Base-by-base conservation (phyloP, 2,113 vertebrate genomes). In the Scatophagus argus region DNA sequence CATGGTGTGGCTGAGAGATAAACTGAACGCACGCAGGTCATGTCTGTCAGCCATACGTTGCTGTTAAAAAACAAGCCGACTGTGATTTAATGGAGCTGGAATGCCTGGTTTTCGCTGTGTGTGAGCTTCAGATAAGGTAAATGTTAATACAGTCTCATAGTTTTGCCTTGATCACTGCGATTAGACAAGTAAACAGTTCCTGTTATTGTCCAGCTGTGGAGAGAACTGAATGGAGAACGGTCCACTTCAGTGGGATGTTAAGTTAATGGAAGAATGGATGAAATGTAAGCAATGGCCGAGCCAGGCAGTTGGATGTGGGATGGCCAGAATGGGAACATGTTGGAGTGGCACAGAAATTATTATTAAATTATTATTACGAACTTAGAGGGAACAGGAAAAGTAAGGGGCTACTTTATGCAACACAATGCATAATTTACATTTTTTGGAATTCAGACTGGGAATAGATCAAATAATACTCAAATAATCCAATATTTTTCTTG, bases 101-200 rank as follows among this genome's bases (percentile, higher is more conserved):
- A 77, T 80, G 70, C 29, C 43, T 25, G 32, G 39, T 27, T 54
- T n/a, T 3, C 10, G 25, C 43, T 67, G 60, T 10, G 78, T 55
- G 59, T 27, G 29, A 10, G 44, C 29, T 43, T 32, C 59, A 47
- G 86, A 88, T 90, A 86, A 85, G 82, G 32, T 51, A 31, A 10
- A 21, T 29, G 8, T 47, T 74, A 73, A 74, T 64, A 49, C 27
- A 13, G 38, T 11, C 46, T 65, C 52, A 10, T 5, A 58, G 74
- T 14, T 19, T 10, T 34, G 61, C 19, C 47, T 32, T 21, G 71
- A 84, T 82, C 60, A 12, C 71, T 8, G 39, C 14, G 75, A 90
- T 90, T 80, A 81, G 59, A 72, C 21, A 67, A n/a, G 34, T 12
- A 55, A 79, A 75, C 76, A 83, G 29, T 85, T 91, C 88, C 90